These are phyloP conservation scores for Urocolius indicus DNA, from an alignment of 2,113 vertebrate genomes.

Conservation along the genomic window DNA sequence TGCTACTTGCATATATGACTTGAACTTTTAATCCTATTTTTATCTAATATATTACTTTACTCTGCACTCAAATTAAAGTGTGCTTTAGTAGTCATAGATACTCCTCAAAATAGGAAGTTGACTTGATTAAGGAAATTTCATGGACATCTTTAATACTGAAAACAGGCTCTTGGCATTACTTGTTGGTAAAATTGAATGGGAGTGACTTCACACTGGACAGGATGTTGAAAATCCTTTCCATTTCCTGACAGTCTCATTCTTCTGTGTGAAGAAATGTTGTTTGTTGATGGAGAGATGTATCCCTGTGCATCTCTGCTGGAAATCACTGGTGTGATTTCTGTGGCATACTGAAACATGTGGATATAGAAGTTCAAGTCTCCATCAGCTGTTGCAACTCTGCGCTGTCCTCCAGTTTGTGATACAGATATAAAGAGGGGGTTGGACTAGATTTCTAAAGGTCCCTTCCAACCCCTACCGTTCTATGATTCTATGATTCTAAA, in stretches of 20 bases:
- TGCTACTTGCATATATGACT: not conserved
- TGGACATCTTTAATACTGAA: not conserved
- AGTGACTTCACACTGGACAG: not conserved
- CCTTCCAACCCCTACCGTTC: too few relatives aligned
- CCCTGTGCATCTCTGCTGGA: not conserved
- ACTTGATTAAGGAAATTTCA: not conserved
- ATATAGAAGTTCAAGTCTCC: not conserved
- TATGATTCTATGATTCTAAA: not conserved
- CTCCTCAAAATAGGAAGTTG: not conserved
- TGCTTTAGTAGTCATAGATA: not conserved
- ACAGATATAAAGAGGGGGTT: not conserved
- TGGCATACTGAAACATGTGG: not conserved
- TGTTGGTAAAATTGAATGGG: not conserved
- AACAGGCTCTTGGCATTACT: not conserved
- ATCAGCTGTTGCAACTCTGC: not conserved
- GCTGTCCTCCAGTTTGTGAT: not conserved
- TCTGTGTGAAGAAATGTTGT: not conserved
- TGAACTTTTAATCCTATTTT: not conserved
- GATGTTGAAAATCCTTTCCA: not conserved
- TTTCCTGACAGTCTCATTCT: not conserved
- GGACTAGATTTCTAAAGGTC: too few relatives aligned
- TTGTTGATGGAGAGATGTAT: not conserved
- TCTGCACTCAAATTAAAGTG: not conserved
- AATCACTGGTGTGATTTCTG: too few relatives aligned
- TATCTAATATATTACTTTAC: not conserved